phyloP scores from a whole-genome alignment of 2,888 invertebrate species.

The Argynnis bischoffii region DNA sequence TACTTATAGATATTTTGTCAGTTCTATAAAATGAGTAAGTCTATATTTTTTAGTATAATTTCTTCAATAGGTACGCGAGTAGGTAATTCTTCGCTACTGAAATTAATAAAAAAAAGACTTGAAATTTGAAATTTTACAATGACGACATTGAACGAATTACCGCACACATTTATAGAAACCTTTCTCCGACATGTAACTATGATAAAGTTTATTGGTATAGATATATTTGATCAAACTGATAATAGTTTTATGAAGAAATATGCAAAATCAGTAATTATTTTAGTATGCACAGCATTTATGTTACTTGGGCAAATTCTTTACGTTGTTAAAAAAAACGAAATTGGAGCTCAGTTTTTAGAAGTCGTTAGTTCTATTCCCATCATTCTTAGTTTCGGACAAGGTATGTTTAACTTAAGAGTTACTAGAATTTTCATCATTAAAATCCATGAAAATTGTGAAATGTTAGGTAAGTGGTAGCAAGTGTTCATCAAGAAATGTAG shows the following conservation, averaged over 20 bases:
- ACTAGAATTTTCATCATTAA: too few species aligned
- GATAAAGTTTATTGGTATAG: conserved; percentile 40
- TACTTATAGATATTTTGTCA: too few species aligned
- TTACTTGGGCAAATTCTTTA: conserved; percentile 38
- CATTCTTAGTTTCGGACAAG: conserved; percentile 38
- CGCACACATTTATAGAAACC: conserved; percentile 37
- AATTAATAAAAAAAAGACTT: too few species aligned
- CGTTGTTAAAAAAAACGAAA: conserved; percentile 34
- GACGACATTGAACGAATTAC: conserved; percentile 32
- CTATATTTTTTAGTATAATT: too few species aligned
- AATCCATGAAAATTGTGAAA: too few species aligned
- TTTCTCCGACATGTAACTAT: conserved; percentile 39
- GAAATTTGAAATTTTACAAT: conserved; percentile 20
- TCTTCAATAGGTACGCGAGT: too few species aligned
- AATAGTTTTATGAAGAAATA: conserved; percentile 24
- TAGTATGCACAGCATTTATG: conserved; percentile 28
- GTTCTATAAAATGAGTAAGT: too few species aligned
- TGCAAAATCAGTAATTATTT: conserved; percentile 28
- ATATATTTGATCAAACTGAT: conserved; percentile 39
- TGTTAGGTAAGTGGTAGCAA: too few species aligned
- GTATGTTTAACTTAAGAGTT: conserved; percentile 29
- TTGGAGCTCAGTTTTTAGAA: conserved; percentile 41
- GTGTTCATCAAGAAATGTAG: too few species aligned
- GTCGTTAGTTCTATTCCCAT: conserved; percentile 40
- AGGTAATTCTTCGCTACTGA: too few species aligned